Conservation (phyloP, 2,113 vertebrate genomes). For the Hippocampus guttulatus region DNA sequence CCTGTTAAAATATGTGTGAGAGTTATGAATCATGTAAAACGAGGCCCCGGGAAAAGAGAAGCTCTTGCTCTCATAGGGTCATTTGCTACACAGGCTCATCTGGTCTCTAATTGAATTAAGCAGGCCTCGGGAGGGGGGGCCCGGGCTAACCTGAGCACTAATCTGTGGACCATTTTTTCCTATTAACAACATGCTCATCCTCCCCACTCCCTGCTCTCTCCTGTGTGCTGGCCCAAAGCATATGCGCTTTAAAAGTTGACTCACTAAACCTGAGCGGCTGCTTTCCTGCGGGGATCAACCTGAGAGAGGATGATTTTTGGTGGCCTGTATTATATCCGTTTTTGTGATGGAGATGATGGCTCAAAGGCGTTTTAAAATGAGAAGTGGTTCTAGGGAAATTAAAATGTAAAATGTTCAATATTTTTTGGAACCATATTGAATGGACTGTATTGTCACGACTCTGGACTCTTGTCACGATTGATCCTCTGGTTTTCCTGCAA, state of each 20-base stretch:
- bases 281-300: constrained; percentile 48
- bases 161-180: constrained; percentile 77
- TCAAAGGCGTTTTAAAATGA: constrained; percentile 34
- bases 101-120: constrained; percentile 80
- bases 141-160: constrained; percentile 71
- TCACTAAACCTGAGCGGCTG: constrained; percentile 51
- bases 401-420: constrained; percentile 21
- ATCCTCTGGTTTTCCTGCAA: too few species aligned
- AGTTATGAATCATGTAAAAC: constrained; percentile 71
- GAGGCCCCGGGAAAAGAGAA: constrained; percentile 60
- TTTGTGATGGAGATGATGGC: constrained; percentile 52
- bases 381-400: constrained; percentile 31
- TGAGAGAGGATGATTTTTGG: constrained; percentile 42
- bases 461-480: too few species aligned
- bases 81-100: constrained; percentile 73
- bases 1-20: constrained; percentile 65
- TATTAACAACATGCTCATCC: constrained; percentile 65
- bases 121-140: constrained; percentile 64
- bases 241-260: constrained; percentile 65
- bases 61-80: constrained; percentile 68
- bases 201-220: constrained; percentile 27
- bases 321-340: constrained; percentile 50
- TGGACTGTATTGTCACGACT: too few species aligned
- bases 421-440: constrained; percentile 1
- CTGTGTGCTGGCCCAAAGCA: constrained; percentile 58